Percentiles rank a stretch among this genome's conserved stretches.
These are phyloP conservation scores for Gallirallus australis DNA, from an alignment of 2,797 vertebrate species.

Conservation along the genomic window DNA sequence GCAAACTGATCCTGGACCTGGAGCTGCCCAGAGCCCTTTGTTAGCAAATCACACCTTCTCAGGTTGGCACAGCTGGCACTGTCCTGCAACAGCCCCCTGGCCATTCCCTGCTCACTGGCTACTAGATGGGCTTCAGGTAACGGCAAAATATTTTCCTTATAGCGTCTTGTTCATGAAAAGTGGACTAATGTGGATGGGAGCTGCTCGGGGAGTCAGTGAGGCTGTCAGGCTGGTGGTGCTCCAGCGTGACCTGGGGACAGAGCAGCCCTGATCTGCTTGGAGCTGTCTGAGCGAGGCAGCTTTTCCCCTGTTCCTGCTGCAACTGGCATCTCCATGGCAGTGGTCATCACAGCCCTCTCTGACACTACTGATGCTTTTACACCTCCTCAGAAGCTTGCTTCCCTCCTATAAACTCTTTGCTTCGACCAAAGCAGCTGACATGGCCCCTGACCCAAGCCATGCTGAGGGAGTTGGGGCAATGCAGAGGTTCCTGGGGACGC, in stretches of 20 bases:
- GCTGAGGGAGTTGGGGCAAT: neutral
- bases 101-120: rapidly evolving
- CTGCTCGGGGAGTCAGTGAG: neutral
- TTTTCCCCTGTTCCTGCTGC: neutral
- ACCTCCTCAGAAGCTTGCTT: neutral
- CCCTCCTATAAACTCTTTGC: neutral
- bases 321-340: neutral
- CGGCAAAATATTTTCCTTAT: neutral
- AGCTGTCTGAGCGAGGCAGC: neutral
- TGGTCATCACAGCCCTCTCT: neutral
- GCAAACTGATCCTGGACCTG: rapidly evolving
- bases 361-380: neutral
- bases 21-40: neutral
- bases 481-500: neutral
- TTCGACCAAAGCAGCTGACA: neutral
- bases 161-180: neutral
- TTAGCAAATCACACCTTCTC: rapidly evolving
- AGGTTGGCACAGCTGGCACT: too few relatives aligned
- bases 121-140: neutral
- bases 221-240: neutral
- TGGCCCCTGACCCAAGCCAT: neutral
- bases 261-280: neutral
- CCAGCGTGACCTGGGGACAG: neutral
- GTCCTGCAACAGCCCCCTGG: neutral
- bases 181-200: neutral